phyloP scores from a whole-genome alignment of 2,888 invertebrate genomes.

The Caenorhabditis auriculariae region DNA sequence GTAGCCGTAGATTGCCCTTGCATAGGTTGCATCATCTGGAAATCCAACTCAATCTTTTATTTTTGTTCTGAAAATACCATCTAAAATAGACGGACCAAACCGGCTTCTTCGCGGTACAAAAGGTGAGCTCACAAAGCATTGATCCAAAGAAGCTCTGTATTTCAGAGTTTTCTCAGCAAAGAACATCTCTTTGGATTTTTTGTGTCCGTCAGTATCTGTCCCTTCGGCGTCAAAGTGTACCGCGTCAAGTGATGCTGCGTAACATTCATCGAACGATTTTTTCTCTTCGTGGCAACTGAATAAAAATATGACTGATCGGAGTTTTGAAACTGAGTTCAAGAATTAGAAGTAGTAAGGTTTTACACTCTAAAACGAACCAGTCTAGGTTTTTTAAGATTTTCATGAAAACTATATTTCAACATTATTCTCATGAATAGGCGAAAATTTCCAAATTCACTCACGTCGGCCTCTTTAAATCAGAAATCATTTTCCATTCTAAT shows the following conservation, averaged over 20 bases:
- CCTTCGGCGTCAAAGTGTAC: no score
- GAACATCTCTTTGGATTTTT: constrained; percentile 16
- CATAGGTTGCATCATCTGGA: constrained; percentile 53
- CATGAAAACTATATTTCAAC: no score
- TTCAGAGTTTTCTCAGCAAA: constrained; percentile 24
- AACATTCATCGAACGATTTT: constrained; percentile 55
- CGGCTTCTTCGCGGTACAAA: constrained; percentile 29
- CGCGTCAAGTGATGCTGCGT: constrained; percentile 40
- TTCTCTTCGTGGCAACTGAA: constrained; percentile 53
- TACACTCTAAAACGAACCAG: no score
- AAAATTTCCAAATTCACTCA: no score
- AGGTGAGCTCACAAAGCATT: constrained; percentile 36
- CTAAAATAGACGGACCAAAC: constrained; percentile 36
- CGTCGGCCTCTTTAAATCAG: no score
- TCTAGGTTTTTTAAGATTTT: no score
- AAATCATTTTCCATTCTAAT: no score
- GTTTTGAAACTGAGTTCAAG: no score
- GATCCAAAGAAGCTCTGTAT: constrained; percentile 30
- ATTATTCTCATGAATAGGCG: no score
- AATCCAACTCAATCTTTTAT: not conserved
- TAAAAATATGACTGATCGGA: constrained; percentile 3
- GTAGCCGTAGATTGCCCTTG: constrained; percentile 47
- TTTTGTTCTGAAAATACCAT: constrained; percentile 20
- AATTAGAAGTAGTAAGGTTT: no score
- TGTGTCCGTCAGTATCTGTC: no score